Evolutionary conservation across 2,797 vertebrate genomes (phyloP).

Genomic region (Mionectes olivaceus): DNA sequence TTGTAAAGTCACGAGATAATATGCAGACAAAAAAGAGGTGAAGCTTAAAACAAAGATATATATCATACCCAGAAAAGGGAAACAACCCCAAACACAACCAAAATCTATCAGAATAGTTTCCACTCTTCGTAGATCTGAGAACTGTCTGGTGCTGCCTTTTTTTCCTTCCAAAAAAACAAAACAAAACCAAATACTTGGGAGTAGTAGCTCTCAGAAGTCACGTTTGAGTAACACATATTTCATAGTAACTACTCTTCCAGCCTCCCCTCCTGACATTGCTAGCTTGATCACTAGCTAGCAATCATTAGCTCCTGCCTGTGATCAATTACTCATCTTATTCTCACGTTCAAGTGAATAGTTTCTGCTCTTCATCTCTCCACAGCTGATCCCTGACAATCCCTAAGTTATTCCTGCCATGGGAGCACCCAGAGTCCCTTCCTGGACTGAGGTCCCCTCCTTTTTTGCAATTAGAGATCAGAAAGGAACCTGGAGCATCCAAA

Average conservation of each 20-base stretch:
- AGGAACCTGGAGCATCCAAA: neutral
- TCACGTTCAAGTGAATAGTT: neutral
- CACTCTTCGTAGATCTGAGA: neutral
- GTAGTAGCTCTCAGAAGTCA: neutral
- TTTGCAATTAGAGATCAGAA: neutral
- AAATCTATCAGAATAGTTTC: neutral
- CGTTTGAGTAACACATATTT: rapidly evolving
- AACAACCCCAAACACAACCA: neutral
- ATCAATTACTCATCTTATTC: neutral
- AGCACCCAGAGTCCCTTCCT: neutral
- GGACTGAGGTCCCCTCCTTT: neutral
- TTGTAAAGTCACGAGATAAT: neutral
- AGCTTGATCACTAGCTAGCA: too few species aligned
- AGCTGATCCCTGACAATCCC: neutral
- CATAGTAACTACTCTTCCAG: neutral
- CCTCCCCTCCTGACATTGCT: neutral
- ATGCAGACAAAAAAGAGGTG: neutral
- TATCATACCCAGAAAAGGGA: neutral
- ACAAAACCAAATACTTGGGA: neutral
- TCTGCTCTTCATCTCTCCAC: neutral
- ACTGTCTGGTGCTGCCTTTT: rapidly evolving
- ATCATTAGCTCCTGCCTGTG: neutral
- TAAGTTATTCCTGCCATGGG: neutral
- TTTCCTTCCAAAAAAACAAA: neutral
- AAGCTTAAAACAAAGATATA: neutral